These are phyloP conservation scores for Carposina sasakii DNA, from an alignment of 1,140 invertebrate species.

Conservation along the genomic window DNA sequence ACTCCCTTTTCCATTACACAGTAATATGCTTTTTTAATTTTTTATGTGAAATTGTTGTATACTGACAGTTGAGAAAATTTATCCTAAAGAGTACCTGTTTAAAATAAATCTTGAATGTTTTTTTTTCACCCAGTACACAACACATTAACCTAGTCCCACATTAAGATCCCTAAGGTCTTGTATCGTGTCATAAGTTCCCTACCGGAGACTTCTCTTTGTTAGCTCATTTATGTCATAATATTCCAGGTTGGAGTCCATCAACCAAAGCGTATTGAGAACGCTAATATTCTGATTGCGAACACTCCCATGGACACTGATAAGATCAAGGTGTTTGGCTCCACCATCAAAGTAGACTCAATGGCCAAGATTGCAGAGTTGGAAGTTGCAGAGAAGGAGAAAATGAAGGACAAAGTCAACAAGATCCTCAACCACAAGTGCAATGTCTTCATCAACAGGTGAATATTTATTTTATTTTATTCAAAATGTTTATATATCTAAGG, in stretches of 20 bases:
- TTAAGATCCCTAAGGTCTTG: no score
- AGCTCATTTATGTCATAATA: slow-evolving; percentile 7
- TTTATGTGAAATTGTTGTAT: no score
- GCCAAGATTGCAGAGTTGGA: slow-evolving; percentile 99
- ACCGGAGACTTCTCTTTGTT: no score
- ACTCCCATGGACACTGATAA: slow-evolving; percentile 99
- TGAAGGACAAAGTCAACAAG: slow-evolving; percentile 99
- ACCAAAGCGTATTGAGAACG: slow-evolving; percentile 92
- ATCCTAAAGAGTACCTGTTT: no score
- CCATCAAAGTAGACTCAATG: slow-evolving; percentile 97
- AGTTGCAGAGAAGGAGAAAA: slow-evolving; percentile 98
- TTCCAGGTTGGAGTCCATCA: slow-evolving; percentile 79
- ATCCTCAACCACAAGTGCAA: slow-evolving; percentile 97
- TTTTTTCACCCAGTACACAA: no score
- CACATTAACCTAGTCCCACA: no score
- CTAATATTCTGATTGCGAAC: slow-evolving; percentile 98
- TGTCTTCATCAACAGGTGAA: slow-evolving; percentile 97
- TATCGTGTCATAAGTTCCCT: no score
- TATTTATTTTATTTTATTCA: no score
- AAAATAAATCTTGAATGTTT: slow-evolving; percentile 3
- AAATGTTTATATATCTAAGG: no score
- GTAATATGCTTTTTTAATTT: no score
- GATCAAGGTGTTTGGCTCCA: slow-evolving; percentile 99
- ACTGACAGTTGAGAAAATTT: no score
- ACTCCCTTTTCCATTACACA: no score